Percentiles rank a stretch among this genome's conserved stretches.
Evolutionary conservation across 2,888 invertebrate genomes (phyloP).

Genomic region (Zele albiditarsus): DNA sequence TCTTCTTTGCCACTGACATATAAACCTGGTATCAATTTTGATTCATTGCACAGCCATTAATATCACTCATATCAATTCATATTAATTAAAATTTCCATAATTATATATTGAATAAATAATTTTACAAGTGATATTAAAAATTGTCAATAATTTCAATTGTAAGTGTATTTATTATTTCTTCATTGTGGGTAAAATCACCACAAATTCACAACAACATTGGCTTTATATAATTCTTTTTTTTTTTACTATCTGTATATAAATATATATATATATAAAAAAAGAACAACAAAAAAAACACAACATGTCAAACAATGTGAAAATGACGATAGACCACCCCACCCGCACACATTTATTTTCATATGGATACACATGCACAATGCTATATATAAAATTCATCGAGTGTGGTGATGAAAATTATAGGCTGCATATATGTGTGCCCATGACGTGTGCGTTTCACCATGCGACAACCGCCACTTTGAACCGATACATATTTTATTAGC

Average conservation of each 20-base stretch:
- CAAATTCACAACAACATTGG: no score
- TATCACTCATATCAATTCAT: no score
- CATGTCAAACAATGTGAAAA: neutral
- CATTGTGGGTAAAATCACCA: no score
- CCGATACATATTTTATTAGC: slow-evolving; percentile 65
- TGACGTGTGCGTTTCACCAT: slow-evolving; percentile 42
- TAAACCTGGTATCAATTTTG: no score
- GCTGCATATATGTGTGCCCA: slow-evolving; percentile 37
- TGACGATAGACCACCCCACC: neutral
- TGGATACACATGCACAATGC: slow-evolving; percentile 11
- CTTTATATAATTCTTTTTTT: no score
- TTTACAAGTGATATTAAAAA: no score
- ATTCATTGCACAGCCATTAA: no score
- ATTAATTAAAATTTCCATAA: no score
- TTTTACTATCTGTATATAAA: neutral
- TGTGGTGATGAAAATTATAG: slow-evolving; percentile 57
- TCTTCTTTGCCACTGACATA: no score
- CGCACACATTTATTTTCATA: neutral
- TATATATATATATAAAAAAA: neutral
- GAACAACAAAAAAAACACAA: neutral
- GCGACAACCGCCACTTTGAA: slow-evolving; percentile 59
- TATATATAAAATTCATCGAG: slow-evolving; percentile 33
- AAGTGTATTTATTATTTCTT: no score
- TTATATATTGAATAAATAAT: no score
- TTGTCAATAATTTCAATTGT: no score